A percentile compares a stretch with the other conserved stretches of the same genome.
phyloP scores from a whole-genome alignment of 2,113 vertebrate genomes.

The Seriola rivoliana region DNA sequence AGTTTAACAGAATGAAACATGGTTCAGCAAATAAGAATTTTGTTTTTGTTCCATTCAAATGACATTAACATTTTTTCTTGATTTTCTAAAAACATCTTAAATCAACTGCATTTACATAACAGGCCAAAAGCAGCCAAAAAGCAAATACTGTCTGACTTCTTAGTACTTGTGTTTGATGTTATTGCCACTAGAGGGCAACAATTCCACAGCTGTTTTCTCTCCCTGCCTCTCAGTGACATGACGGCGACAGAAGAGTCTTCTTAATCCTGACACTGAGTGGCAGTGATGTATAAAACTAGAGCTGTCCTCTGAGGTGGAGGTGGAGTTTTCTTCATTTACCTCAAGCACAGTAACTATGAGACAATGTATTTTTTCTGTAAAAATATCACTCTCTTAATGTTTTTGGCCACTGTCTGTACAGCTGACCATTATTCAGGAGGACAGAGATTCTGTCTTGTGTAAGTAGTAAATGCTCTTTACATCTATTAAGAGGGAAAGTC shows the following conservation, averaged over 20 bases:
- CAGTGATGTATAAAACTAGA: background rate
- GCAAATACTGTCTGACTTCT: too few species aligned
- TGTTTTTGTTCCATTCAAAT: too few species aligned
- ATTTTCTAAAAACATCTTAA: too few species aligned
- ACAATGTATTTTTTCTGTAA: too few species aligned
- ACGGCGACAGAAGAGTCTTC: background rate
- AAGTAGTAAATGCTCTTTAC: background rate
- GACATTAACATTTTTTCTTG: too few species aligned
- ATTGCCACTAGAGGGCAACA: constrained; percentile 58
- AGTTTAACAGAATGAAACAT: too few species aligned
- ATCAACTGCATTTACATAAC: background rate
- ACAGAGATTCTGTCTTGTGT: background rate
- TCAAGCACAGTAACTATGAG: background rate
- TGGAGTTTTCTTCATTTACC: background rate
- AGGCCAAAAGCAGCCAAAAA: background rate
- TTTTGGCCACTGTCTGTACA: background rate
- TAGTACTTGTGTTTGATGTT: background rate
- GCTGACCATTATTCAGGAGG: background rate
- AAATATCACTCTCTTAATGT: background rate
- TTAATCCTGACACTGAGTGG: background rate
- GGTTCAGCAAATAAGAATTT: too few species aligned
- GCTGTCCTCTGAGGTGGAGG: background rate
- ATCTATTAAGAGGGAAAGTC: background rate
- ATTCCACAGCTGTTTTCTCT: constrained; percentile 21
- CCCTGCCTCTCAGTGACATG: background rate